Percentiles rank a stretch among this genome's conserved stretches.
phyloP scores from a whole-genome alignment of 1,140 invertebrate species.

The Papilio aristodemus region DNA sequence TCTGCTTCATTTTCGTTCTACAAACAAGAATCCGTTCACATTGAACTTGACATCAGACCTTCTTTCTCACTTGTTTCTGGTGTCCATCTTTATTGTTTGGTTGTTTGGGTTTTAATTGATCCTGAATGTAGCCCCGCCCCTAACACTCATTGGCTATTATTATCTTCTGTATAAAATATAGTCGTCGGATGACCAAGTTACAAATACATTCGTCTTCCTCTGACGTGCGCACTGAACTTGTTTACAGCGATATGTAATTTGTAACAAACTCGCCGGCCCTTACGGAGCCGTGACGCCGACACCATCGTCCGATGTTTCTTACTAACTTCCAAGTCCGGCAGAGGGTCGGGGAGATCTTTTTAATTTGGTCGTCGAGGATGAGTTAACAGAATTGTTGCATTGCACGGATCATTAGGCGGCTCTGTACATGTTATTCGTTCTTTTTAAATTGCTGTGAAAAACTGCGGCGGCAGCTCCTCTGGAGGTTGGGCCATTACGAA shows the following conservation, averaged over 20 bases:
- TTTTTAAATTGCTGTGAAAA: slow-evolving; percentile 37
- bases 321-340: background rate
- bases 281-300: slow-evolving; percentile 31
- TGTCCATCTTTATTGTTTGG: no score
- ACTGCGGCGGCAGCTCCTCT: slow-evolving; percentile 18
- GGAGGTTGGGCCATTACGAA: background rate
- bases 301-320: slow-evolving; percentile 1
- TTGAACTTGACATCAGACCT: background rate
- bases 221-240: slow-evolving; percentile 49
- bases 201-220: slow-evolving; percentile 50
- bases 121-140: background rate
- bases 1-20: slow-evolving; percentile 2
- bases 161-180: slow-evolving; percentile 32
- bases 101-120: no score
- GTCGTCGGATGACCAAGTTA: slow-evolving; percentile 40
- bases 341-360: slow-evolving; percentile 22
- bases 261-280: slow-evolving; percentile 35
- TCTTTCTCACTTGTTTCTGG: no score
- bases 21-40: background rate
- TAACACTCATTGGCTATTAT: background rate
- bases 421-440: slow-evolving; percentile 43
- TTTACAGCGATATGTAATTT: slow-evolving; percentile 51
- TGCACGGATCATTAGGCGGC: slow-evolving; percentile 50
- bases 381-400: slow-evolving; percentile 48
- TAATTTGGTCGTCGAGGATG: slow-evolving; percentile 38